Percentiles rank a stretch among this genome's conserved stretches.
Conservation (phyloP, 2,797 vertebrate genomes). For the Neosilurus mollespiculum region DNA sequence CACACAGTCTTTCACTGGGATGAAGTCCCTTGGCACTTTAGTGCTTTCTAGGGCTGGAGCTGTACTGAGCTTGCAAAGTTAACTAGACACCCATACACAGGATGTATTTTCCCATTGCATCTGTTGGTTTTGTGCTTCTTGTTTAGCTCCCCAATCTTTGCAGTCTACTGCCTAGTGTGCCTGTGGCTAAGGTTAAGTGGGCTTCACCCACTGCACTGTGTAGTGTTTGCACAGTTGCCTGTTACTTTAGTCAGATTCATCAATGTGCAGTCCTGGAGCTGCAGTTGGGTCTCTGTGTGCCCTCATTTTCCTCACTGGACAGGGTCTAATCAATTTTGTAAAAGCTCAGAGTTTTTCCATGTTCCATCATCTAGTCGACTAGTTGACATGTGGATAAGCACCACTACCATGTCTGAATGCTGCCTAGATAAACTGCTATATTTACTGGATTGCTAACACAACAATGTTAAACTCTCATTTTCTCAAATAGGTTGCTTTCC, state of each 20-base stretch:
- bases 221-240: background rate
- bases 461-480: background rate
- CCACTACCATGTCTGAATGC: background rate
- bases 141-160: conserved; percentile 6
- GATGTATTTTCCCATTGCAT: background rate
- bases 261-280: background rate
- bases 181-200: conserved; percentile 2
- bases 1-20: background rate
- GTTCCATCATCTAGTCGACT: background rate
- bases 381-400: background rate
- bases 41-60: background rate
- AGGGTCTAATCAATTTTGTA: background rate
- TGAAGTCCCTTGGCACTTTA: background rate
- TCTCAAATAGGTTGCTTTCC: background rate
- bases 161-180: background rate
- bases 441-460: background rate
- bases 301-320: conserved; percentile 3
- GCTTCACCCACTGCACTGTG: background rate
- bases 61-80: background rate
- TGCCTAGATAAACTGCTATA: background rate
- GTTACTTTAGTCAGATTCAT: background rate
- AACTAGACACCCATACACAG: background rate
- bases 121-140: background rate
- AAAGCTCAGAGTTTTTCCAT: background rate
- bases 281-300: background rate